These are phyloP conservation scores for Salvelinus alpinus DNA, from an alignment of 2,113 vertebrate species.

Conservation along the genomic window DNA sequence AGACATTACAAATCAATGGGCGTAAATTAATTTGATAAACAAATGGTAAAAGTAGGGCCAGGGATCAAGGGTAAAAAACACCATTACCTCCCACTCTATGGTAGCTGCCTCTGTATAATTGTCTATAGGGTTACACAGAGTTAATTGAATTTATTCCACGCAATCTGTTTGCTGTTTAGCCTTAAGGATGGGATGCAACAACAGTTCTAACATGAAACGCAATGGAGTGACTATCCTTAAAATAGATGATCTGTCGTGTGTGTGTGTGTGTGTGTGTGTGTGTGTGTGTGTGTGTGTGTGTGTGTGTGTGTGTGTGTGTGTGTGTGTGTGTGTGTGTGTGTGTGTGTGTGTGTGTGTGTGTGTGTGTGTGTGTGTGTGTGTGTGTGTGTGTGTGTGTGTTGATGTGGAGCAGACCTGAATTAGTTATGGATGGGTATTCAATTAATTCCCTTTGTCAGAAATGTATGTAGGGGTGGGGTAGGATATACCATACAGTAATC, in stretches of 20 bases:
- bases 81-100: conserved; percentile 58
- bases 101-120: conserved; percentile 62
- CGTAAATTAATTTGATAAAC: conserved; percentile 73
- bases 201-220: conserved; percentile 51
- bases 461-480: conserved; percentile 67
- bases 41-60: conserved; percentile 61
- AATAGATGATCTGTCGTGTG: conserved; percentile 30
- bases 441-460: conserved; percentile 72
- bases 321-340: too few relatives aligned
- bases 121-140: conserved; percentile 62
- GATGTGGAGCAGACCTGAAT: conserved; percentile 60
- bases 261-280: not conserved
- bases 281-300: conserved; percentile 13
- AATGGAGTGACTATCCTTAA: conserved; percentile 42
- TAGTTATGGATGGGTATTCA: conserved; percentile 72
- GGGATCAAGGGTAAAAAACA: conserved; percentile 62
- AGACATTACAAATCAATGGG: conserved; percentile 60
- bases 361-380: too few relatives aligned
- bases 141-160: conserved; percentile 65
- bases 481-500: conserved; percentile 69
- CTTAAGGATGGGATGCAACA: conserved; percentile 48
- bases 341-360: too few relatives aligned
- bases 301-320: not conserved
- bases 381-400: conserved; percentile 1
- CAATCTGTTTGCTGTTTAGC: conserved; percentile 65